Evolutionary conservation across 2,888 invertebrate genomes (phyloP).

Genomic region (Rotaria magnacalcarata): DNA sequence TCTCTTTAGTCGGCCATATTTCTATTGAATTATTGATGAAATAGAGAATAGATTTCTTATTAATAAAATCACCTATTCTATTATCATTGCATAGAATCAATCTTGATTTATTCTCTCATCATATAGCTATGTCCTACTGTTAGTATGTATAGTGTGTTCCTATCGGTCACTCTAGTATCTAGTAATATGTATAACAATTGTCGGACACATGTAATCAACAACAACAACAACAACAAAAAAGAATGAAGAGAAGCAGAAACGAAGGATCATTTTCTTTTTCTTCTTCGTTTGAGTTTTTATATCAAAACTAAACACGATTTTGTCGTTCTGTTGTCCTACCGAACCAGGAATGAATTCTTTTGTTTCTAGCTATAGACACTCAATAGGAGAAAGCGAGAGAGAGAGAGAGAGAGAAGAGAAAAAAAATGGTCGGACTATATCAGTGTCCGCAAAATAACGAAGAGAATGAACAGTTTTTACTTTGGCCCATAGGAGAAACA

Average conservation of each 20-base stretch:
- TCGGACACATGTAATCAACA: not conserved
- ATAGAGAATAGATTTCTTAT: too few relatives aligned
- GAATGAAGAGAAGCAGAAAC: not conserved
- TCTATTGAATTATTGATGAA: too few relatives aligned
- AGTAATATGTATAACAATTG: too few relatives aligned
- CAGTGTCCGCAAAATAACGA: not conserved
- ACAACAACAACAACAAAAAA: not conserved
- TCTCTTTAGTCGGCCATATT: too few relatives aligned
- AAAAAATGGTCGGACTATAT: not conserved
- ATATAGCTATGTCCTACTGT: too few relatives aligned
- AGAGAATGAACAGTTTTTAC: not conserved
- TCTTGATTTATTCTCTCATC: too few relatives aligned
- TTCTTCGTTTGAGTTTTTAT: not conserved
- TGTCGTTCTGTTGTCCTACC: not conserved
- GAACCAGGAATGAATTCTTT: not conserved
- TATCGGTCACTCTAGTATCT: too few relatives aligned
- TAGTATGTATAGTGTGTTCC: too few relatives aligned
- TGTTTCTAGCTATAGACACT: not conserved
- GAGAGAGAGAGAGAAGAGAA: not conserved
- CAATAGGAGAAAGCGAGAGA: not conserved
- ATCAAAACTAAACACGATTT: not conserved
- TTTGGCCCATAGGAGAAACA: not conserved
- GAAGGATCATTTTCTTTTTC: not conserved
- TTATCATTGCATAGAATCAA: too few relatives aligned
- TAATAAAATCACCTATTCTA: too few relatives aligned